Evolutionary conservation across 2,888 invertebrate genomes (phyloP), one percentile per base, ranked within the genome.

Genomic region (Tinea trinotella): DNA sequence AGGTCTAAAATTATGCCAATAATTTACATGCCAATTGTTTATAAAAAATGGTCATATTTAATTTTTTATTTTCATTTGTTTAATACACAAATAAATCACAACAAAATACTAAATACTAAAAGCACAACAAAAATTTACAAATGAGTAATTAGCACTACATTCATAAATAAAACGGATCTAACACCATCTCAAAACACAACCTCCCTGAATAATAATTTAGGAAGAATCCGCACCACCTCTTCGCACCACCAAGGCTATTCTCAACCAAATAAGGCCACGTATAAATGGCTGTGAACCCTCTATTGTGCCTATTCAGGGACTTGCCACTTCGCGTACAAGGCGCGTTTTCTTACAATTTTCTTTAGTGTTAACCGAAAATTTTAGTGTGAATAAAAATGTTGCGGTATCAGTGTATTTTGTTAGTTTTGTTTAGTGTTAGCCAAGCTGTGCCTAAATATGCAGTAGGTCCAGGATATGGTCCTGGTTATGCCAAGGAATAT

Each of bases 401-500:
- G 62, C 62, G 63, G 59, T 69, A 61, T 59, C 61, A 65, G 66
- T 76, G 73, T 65, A 64, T 76, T 22, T 55, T 74, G 53, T 61
- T 66, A 13, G 61, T 74, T 56, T 61, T 74, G 59, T 60, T 71
- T 35, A 68, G 70, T 60, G 67, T 40, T 40, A 60, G 46, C 67
- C 64, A 71, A 6, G 73, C 75, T 34, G 69, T 62, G 19, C 71
- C 77, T 1, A 76, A 76, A 59, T 57, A 71, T 22, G 62, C 63
- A 54, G 57, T 60, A 4, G 69, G 64, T 35, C 74, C 66, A 12
- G 78, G 74, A 61, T 88, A 84, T 59, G 83, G 83, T 50, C 71
- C 72, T 17, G 74, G 70, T 62, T 76, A 80, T 60, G 74, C 67
- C 59, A 79, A 89, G 57, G 88, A 89, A 70, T 90, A 90, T 73